phyloP scores from a whole-genome alignment of 2,888 invertebrate species.

The Platynereis dumerilii region DNA sequence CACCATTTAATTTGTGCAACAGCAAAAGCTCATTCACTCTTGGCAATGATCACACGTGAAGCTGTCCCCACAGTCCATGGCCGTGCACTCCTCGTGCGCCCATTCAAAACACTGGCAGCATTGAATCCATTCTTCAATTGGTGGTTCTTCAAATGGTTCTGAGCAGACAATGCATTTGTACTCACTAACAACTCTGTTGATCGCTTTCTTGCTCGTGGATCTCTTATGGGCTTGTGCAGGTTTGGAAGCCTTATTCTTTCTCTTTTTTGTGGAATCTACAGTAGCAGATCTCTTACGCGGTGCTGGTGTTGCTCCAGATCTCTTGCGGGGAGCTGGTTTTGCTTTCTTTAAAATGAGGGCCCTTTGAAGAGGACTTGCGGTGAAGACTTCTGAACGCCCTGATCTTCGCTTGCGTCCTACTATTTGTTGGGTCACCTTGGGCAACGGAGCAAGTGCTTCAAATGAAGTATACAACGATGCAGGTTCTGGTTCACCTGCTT shows the following conservation, averaged over 20 bases:
- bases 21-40: too few relatives aligned
- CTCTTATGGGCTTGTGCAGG: not conserved
- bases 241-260: not conserved
- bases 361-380: too few relatives aligned
- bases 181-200: not conserved
- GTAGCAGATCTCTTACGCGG: not conserved
- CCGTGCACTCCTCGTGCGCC: not conserved
- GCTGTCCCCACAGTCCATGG: not conserved
- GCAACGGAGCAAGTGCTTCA: too few relatives aligned
- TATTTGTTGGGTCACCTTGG: too few relatives aligned
- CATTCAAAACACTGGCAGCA: not conserved
- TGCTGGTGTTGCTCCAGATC: not conserved
- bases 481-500: too few relatives aligned
- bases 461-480: too few relatives aligned
- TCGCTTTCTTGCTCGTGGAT: not conserved
- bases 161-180: not conserved
- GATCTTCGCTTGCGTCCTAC: too few relatives aligned
- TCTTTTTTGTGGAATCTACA: not conserved
- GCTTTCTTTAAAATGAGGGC: conserved; percentile 2
- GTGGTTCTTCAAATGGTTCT: not conserved
- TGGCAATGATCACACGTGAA: not conserved
- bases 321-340: not conserved
- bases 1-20: too few relatives aligned
- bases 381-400: too few relatives aligned
- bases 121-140: not conserved